These are phyloP conservation scores for Lysandra coridon DNA, from an alignment of 2,888 invertebrate species.

Conservation along the genomic window DNA sequence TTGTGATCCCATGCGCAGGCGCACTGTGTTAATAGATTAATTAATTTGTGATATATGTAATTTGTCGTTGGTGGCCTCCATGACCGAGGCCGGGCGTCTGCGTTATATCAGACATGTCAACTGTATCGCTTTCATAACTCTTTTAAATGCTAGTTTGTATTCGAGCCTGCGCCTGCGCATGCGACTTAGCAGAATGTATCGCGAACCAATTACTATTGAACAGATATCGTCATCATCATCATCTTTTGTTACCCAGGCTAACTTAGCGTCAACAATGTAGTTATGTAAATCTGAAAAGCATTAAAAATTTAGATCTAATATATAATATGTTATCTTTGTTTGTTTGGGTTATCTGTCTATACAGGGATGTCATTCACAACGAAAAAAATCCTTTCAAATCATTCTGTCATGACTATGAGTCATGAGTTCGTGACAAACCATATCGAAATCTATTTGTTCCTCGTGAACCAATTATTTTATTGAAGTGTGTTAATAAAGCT, in stretches of 20 bases:
- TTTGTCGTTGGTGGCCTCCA: slow-evolving; percentile 3
- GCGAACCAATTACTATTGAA: slow-evolving; percentile 11
- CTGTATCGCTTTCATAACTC: slow-evolving; percentile 58
- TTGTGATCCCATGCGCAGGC: background rate
- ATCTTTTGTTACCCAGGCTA: background rate
- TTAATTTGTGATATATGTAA: background rate
- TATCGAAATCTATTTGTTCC: no score
- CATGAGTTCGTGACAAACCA: no score
- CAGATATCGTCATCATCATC: background rate
- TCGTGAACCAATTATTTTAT: no score
- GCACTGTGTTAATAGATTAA: background rate
- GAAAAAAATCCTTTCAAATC: no score
- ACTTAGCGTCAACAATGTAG: no score
- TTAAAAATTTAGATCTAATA: no score
- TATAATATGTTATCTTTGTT: no score
- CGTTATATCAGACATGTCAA: slow-evolving; percentile 47
- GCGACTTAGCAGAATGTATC: background rate
- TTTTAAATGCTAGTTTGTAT: slow-evolving; percentile 55
- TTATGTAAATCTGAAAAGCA: no score
- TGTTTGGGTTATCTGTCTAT: no score
- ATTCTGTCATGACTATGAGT: no score
- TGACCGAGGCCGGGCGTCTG: slow-evolving; percentile 13
- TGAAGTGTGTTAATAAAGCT: background rate
- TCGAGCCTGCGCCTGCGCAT: slow-evolving; percentile 37
- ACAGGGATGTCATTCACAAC: no score